phyloP scores from a whole-genome alignment of 1,140 invertebrate species.

The Drosophila melanica region DNA sequence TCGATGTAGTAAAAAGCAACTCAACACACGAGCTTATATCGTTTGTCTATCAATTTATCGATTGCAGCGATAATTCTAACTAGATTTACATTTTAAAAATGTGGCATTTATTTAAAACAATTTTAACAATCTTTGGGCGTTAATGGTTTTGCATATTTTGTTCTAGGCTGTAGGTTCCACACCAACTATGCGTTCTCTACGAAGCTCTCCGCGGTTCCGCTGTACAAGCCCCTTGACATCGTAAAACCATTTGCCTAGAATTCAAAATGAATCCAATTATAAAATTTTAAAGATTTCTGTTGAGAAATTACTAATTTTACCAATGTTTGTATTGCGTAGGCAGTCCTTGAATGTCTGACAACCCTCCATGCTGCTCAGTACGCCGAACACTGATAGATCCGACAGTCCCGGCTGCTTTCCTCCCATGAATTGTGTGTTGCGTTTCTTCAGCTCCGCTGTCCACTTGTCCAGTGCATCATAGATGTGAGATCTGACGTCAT shows the following conservation, averaged over 20 bases:
- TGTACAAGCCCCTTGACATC: slow-evolving; percentile 85
- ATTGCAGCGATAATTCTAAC: slow-evolving; percentile 7
- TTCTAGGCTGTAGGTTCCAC: slow-evolving; percentile 32
- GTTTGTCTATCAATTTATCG: neutral
- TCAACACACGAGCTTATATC: neutral
- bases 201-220: slow-evolving; percentile 84
- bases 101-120: slow-evolving; percentile 45
- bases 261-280: neutral
- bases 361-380: slow-evolving; percentile 97
- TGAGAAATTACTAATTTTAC: slow-evolving; percentile 10
- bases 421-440: slow-evolving; percentile 91
- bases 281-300: neutral
- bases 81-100: slow-evolving; percentile 27
- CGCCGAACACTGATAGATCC: slow-evolving; percentile 96
- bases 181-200: slow-evolving; percentile 64
- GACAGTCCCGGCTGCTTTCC: slow-evolving; percentile 95
- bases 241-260: slow-evolving; percentile 85
- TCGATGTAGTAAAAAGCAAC: slow-evolving; percentile 25
- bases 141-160: slow-evolving; percentile 6
- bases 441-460: slow-evolving; percentile 89
- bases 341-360: slow-evolving; percentile 96
- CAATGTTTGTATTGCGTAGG: slow-evolving; percentile 89
- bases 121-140: slow-evolving; percentile 55
- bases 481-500: slow-evolving; percentile 94
- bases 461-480: slow-evolving; percentile 95